Base-by-base conservation (phyloP, 2,797 vertebrate species). In the Odontamblyopus lacepedii region DNA sequence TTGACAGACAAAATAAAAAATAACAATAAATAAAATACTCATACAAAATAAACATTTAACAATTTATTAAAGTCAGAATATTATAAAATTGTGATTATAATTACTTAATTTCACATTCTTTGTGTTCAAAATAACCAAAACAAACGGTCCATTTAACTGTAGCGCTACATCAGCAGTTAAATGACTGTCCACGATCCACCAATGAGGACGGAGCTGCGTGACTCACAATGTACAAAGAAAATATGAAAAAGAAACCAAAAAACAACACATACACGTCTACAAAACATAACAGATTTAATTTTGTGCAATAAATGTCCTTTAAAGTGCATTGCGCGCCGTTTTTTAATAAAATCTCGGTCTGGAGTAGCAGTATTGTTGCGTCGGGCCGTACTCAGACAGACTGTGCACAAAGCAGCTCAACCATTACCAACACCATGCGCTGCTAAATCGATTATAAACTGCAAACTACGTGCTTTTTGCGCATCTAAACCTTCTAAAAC, bases 361-460 rank as follows among this genome's bases (percentile, higher is more conserved):
- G 0, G 6, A 19, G 11, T 44, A 2, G 35, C 35, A 38, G 29
- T 32, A 1, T 27, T 50, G n/a, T 51, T 16, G 23, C 48, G 29
- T 65, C 50, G 6, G 62, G 59, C 4, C 63, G 62, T 15, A 26
- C 65, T 16, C 0, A 44, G 4, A 60, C 44, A 26, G 30, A 13
- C 13, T 15, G 38, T 23, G 32, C 53, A 26, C 67, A 38, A 38
- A 66, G 57, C 74, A 15, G 68, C 8, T 35, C 53, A 35, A 48
- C 63, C 70, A n/a, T 56, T 32, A 48, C 63, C 70, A n/a, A 3
- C 67, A 44, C 30, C 51, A 48, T 18, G 63, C 61, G 2, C 57
- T 1, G 88, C 83, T 79, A 83, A 69, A 69, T 13, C 0, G 6
- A 19, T 60, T 4, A 32, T 23, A 1, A 0, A 19, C n/a, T 27